Evolutionary conservation across 2,888 invertebrate genomes (phyloP), one percentile per base, ranked within the genome.

Genomic region (Chydorus sphaericus): DNA sequence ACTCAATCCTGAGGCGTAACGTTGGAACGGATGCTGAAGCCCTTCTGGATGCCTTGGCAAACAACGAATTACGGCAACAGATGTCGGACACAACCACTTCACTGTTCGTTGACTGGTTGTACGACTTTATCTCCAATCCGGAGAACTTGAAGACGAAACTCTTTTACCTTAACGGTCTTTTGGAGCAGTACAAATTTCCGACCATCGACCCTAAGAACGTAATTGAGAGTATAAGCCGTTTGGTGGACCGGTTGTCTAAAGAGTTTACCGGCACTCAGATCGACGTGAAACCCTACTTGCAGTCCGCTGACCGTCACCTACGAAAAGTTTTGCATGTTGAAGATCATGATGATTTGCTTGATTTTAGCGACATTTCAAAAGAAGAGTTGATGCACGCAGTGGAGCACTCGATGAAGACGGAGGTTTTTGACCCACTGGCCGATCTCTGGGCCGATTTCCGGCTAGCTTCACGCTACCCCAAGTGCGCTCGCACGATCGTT

Each of bases 401-500:
- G n/a, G 31, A 36, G 33, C 7, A 33, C 33, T 30, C 39, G 4
- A 33, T 33, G 55, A 36, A 48, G 28, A 55, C 23, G n/a, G 49
- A 55, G 33, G 49, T 55, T 18, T 31, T 55, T 36, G 49, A 55
- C 16, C 55, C 55, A 14, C 26, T 48, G 26, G 23, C 49, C 7
- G 28, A 36, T 8, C 18, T 33, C 10, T 36, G 48, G 48, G 48
- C 33, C n/a, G 55, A 49, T 30, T 55, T 55, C 26, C 31, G 33
- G 16, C 23, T 20, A n/a, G 55, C 55, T 4, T 23, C 33, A 14
- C 28, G 33, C 16, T 38, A 31, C 18, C 55, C 48, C 4, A 48
- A 48, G 48, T 55, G 55, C 36, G 55, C 55, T 18, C 31, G 39
- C 14, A 29, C 26, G 5, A 33, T 55, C 28, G 6, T 55, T 8